Evolutionary conservation across 35 echinoderm and acorn worm species (phyloP).

Genomic region (Apostichopus californicus): DNA sequence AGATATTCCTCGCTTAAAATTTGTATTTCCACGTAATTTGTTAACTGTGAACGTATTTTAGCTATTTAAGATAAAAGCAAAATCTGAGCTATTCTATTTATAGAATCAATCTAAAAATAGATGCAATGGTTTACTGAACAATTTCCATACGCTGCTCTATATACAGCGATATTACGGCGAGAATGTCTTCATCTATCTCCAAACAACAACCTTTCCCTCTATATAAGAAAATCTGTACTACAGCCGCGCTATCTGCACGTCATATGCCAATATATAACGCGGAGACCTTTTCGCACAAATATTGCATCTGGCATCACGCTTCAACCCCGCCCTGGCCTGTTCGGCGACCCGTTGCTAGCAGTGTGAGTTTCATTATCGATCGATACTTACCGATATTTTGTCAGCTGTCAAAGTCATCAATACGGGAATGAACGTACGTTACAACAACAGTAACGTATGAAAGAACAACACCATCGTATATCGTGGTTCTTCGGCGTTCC

Average conservation of each 20-base stretch:
- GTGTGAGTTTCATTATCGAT: conserved; percentile 60
- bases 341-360: conserved; percentile 67
- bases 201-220: neutral
- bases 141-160: neutral
- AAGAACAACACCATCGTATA: conserved; percentile 13
- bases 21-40: neutral
- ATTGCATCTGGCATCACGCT: conserved; percentile 53
- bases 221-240: neutral
- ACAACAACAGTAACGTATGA: conserved; percentile 10
- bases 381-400: conserved; percentile 61
- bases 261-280: neutral
- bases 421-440: conserved; percentile 31
- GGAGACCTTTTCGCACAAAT: neutral
- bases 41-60: neutral
- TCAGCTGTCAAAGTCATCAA: conserved; percentile 54
- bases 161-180: neutral
- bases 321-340: conserved; percentile 66
- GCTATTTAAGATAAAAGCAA: neutral
- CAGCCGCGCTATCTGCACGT: neutral
- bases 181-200: neutral
- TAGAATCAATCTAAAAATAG: conserved; percentile 8
- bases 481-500: conserved; percentile 5
- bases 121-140: conserved; percentile 18
- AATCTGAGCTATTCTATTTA: conserved; percentile 1
- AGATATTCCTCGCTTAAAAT: neutral